Base-by-base conservation (phyloP, 1,140 invertebrate genomes). In the Bombus pascuorum region DNA sequence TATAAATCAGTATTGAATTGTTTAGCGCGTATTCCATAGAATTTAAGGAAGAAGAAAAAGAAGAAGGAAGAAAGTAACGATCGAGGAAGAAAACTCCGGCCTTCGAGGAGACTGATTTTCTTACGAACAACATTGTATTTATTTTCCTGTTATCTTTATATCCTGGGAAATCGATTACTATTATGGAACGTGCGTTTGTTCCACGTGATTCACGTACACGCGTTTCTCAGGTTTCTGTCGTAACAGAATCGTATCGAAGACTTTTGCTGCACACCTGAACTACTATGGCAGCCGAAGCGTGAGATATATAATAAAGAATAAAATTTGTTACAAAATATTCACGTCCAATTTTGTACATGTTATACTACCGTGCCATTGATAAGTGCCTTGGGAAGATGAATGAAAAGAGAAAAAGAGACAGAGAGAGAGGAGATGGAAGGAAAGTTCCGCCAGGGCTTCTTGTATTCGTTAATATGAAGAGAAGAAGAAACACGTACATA, bases 1-100 rank as follows among this genome's bases (percentile, higher is more conserved):
- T 90, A 85, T 88, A 89, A 93, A 93, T 92, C 92, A 93, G 92
- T 93, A 93, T 93, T 93, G 91, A 92, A 81, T 85, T 89, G 82
- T 85, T 78, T 92, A 87, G 74, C 72, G 77, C 76, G 59, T 85
- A 91, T 87, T 83, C 74, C 47, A 72, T 88, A 90, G 87, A 79
- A 75, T 91, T 88, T 92, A 34, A 59, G 78, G 47, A n/a, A 82
- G 34, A 53, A 37, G 57, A 75, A 37, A 9, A 37, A 34, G 1
- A 71, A 44, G 39, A 44, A 57, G 15, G 12, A 18, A 22, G 28
- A 71, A 82, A 44, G n/a, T 84, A 71, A 78, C 72, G 47, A 62
- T 74, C 44, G 39, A 83, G 32, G 34, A 71, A 71, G 68, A 47
- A 62, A 39, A 75, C 72, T 71, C 66, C 34, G 76, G 53, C 68